Evolutionary conservation across 2,888 invertebrate genomes (phyloP), one percentile per base, ranked within the genome.

Genomic region (Agrotis clavis): DNA sequence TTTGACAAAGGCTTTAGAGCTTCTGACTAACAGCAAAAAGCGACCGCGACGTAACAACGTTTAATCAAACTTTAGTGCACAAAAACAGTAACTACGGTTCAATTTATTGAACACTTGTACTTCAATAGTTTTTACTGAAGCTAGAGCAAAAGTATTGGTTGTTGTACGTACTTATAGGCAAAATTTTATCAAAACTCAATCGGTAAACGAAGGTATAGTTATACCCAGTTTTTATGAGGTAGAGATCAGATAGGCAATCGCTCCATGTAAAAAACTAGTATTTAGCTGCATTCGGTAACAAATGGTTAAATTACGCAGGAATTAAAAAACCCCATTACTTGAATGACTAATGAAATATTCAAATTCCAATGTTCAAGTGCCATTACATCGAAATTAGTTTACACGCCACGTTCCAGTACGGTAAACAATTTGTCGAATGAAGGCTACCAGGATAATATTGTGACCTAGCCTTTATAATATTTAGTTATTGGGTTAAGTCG

Each of bases 401-500:
- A 65, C 62, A n/a, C 25, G 35, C 45, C 19, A 65, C 57, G 68
- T 50, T 71, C 18, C 18, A 11, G 56, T 21, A 48, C 25, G 19
- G 65, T 68, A 70, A 80, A 77, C 74, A 73, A 81, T 81, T 81
- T 77, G 5, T 13, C 25, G 45, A 25, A 57, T 80, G 56, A 68
- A 62, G 56, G 21, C 51, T 53, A 67, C n/a, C 25, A 1, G 18
- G 51, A 18, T 25, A n/a, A 16, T 45, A 45, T 53, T 66, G n/a
- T 19, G 47, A 16, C 51, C 21, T 21, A 65, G n/a, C n/a, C n/a
- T n/a, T n/a, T n/a, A n/a, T n/a, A n/a, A n/a, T n/a, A n/a, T n/a
- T n/a, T n/a, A n/a, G n/a, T n/a, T n/a, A n/a, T n/a, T n/a, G n/a
- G n/a, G n/a, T n/a, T n/a, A n/a, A n/a, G n/a, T n/a, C n/a, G n/a